phyloP scores from a whole-genome alignment of 2,113 vertebrate species.

The Chaetodon trifascialis region DNA sequence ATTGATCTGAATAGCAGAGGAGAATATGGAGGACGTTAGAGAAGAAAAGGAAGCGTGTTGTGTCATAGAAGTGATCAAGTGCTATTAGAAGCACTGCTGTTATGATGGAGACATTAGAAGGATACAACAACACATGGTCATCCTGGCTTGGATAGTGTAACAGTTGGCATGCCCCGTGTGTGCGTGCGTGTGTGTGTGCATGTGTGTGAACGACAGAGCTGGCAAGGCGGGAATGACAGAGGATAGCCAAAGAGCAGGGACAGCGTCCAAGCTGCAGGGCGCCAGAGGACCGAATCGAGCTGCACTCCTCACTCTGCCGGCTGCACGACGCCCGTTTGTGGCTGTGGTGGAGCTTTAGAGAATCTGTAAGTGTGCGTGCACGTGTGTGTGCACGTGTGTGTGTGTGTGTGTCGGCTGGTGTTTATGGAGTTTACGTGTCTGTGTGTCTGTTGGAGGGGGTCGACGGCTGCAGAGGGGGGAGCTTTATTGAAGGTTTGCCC shows the following conservation, averaged over 20 bases:
- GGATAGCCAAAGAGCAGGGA: conserved; percentile 67
- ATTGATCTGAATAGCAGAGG: conserved; percentile 50
- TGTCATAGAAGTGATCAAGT: conserved; percentile 57
- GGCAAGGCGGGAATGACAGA: conserved; percentile 48
- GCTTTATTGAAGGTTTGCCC: conserved; percentile 59
- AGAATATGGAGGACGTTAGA: conserved; percentile 9
- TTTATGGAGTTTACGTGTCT: conserved; percentile 28
- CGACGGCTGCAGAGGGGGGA: conserved; percentile 11
- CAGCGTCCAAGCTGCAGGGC: conserved; percentile 65
- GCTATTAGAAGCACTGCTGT: conserved; percentile 57
- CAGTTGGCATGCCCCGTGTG: conserved; percentile 70
- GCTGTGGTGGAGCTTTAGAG: conserved; percentile 31
- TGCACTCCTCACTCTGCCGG: conserved; percentile 41
- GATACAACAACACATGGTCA: conserved; percentile 80
- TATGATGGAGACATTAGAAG: conserved; percentile 74
- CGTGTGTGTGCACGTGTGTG: neutral
- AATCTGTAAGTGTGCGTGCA: conserved; percentile 26
- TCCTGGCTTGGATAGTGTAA: conserved; percentile 68
- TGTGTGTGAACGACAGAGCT: conserved; percentile 49
- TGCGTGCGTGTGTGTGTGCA: conserved; percentile 46
- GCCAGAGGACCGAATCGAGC: conserved; percentile 65
- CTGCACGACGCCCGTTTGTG: conserved; percentile 30
- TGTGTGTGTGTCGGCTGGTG: neutral
- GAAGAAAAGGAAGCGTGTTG: conserved; percentile 14
- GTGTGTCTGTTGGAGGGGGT: conserved; percentile 17